These are phyloP conservation scores for Eonycteris spelaea DNA, from an alignment of 2,113 vertebrate species.

Conservation along the genomic window DNA sequence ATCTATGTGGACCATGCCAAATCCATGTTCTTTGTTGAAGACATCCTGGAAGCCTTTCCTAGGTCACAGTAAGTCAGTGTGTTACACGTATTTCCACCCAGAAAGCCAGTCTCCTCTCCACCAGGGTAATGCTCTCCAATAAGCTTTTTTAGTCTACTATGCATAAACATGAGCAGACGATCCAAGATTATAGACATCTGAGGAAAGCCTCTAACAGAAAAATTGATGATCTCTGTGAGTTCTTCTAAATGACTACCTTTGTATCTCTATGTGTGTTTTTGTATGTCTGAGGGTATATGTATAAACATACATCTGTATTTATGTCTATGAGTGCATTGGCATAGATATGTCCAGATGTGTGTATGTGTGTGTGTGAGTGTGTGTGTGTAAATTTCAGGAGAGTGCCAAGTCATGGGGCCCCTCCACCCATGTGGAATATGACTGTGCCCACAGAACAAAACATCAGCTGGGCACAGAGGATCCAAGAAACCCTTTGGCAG, in stretches of 20 bases:
- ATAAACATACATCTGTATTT: neutral
- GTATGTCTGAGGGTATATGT: neutral
- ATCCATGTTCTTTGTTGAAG: conserved; percentile 96
- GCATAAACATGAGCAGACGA: neutral
- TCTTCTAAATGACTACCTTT: neutral
- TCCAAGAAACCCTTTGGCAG: neutral
- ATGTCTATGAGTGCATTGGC: neutral
- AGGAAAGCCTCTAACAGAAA: conserved; percentile 32
- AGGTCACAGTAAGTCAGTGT: conserved; percentile 94
- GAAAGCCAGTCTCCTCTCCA: too few relatives aligned
- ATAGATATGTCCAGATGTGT: neutral
- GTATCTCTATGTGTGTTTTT: neutral
- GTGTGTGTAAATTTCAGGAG: neutral
- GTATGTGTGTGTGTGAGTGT: neutral
- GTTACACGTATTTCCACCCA: conserved; percentile 85
- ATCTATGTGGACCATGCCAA: conserved; percentile 94
- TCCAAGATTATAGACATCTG: neutral
- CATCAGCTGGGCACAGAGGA: neutral
- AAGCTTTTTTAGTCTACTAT: neutral
- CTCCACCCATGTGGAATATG: neutral
- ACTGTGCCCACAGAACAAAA: neutral
- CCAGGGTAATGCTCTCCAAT: neutral
- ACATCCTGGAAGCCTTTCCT: conserved; percentile 96
- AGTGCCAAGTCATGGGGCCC: neutral
- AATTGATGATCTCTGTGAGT: neutral